Base-by-base conservation (phyloP, 2,888 invertebrate genomes). In the Antitype chi region DNA sequence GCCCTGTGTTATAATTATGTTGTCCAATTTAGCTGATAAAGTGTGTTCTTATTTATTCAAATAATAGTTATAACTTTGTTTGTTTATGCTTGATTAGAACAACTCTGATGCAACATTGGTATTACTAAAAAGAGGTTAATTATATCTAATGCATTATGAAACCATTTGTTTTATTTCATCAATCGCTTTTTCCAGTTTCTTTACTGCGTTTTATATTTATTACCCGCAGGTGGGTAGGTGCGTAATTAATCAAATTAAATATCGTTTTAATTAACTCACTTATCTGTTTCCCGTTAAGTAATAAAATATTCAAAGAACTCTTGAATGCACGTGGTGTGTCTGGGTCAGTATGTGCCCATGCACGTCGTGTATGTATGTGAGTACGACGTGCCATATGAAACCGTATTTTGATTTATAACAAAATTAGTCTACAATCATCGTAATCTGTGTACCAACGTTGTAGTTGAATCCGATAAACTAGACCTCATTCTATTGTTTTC, bases 81-180 rank as follows among this genome's bases (percentile, higher is more conserved):
- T 67, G 1, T 59, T 11, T 74, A 9, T 71, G 28, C 25, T 74
- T 63, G 62, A 72, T 76, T 72, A 66, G 11, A 60, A 60, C 49
- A 20, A 55, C 15, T 69, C 17, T 75, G 57, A 63, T 63, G 60
- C 64, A 80, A 72, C 28, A 69, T 4, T 47, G 8, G 52, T 7
- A 59, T 59, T 28, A 63, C 38, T 43, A 7, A 38, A 73, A 80
- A 57, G 32, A 73, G 85, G 82, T 81, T 71, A 85, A 81, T 77
- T 71, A 53, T 9, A 57, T 59, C 32, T 53, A 43, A 67, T 8
- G 43, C 52, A 67, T 73, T 70, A 76, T 15, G 55, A 60, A 81
- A 69, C 38, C 13, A 74, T 85, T 83, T 69, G 47, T 76, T 73
- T 67, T 62, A 47, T 69, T 64, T 64, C 49, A 64, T 81, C 38